phyloP scores from a whole-genome alignment of 2,797 vertebrate species.

The Sciaenops ocellatus region DNA sequence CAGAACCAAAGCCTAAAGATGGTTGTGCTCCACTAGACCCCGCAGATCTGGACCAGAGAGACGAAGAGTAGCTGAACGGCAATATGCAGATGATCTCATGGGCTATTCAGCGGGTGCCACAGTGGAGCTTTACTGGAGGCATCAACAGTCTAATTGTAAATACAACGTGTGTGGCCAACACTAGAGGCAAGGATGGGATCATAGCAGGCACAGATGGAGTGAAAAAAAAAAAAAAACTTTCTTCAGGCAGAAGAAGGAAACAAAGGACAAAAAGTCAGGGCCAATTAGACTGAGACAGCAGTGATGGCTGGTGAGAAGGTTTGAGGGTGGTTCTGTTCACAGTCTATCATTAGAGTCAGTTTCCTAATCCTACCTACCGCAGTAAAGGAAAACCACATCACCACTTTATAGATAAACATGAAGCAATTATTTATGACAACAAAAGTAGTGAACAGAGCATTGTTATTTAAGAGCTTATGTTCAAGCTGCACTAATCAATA shows the following conservation, averaged over 20 bases:
- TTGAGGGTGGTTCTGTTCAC: constrained; percentile 18
- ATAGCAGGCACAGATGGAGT: constrained; percentile 55
- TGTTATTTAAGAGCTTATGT: background rate
- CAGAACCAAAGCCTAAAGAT: constrained; percentile 79
- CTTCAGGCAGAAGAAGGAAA: constrained; percentile 52
- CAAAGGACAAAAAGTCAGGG: constrained; percentile 58
- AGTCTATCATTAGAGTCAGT: constrained; percentile 1
- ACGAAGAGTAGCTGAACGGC: constrained; percentile 56
- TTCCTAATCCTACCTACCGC: background rate
- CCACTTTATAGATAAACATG: background rate
- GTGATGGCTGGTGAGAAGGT: constrained; percentile 21
- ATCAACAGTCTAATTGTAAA: constrained; percentile 82
- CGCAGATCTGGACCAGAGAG: constrained; percentile 74
- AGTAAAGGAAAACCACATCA: background rate
- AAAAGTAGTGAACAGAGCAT: background rate
- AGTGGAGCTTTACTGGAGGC: constrained; percentile 76
- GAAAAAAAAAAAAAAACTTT: constrained; percentile 49
- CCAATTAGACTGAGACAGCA: constrained; percentile 54
- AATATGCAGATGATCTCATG: constrained; percentile 68
- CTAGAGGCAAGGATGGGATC: constrained; percentile 72
- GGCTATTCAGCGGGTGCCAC: constrained; percentile 58
- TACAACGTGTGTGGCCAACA: constrained; percentile 81
- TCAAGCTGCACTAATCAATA: background rate
- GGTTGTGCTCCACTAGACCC: constrained; percentile 72
- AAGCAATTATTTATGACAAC: background rate